phyloP scores from a whole-genome alignment of 1,140 invertebrate species.

The Halictus rubicundus region DNA sequence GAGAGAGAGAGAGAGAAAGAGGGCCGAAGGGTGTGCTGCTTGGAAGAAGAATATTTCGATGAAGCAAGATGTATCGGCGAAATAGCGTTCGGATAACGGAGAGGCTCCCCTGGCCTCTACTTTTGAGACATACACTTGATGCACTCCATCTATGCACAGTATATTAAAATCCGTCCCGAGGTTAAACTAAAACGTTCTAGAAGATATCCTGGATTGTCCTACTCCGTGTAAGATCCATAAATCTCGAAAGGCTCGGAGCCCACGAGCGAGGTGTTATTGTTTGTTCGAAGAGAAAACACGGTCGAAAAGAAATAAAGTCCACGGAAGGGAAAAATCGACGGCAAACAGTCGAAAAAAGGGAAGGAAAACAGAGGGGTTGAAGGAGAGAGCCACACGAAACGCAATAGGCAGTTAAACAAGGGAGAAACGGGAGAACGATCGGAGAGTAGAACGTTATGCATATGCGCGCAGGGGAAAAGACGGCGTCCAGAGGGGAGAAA shows the following conservation, averaged over 20 bases:
- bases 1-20: neutral
- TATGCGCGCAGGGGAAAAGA: slow-evolving; percentile 13
- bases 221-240: too few species aligned
- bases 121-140: too few species aligned
- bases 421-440: slow-evolving; percentile 18
- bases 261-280: too few species aligned
- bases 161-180: too few species aligned
- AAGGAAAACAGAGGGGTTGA: neutral
- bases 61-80: neutral
- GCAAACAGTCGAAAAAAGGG: neutral
- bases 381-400: neutral
- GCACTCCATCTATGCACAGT: too few species aligned
- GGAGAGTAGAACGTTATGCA: neutral
- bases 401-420: neutral
- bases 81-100: too few species aligned
- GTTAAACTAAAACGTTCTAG: too few species aligned
- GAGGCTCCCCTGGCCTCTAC: too few species aligned
- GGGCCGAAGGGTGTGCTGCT: neutral
- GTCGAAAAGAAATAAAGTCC: too few species aligned
- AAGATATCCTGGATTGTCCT: too few species aligned
- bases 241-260: too few species aligned
- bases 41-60: neutral
- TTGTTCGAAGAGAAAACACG: neutral
- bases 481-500: slow-evolving; percentile 38
- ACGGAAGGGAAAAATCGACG: too few species aligned